These are phyloP conservation scores for Sebastes variabilis DNA, from an alignment of 2,797 vertebrate species.

Conservation along the genomic window DNA sequence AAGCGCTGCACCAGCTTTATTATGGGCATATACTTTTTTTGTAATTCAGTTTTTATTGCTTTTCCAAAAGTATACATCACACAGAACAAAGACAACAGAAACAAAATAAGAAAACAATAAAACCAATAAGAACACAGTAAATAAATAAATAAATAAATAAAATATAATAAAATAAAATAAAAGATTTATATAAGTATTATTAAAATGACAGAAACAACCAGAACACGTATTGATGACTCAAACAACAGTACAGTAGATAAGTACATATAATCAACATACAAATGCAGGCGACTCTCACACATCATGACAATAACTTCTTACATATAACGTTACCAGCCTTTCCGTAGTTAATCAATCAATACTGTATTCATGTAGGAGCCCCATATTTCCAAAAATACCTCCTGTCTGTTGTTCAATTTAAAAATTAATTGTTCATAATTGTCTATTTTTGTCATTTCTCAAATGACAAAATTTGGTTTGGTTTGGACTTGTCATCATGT, in stretches of 20 bases:
- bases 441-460: rapidly evolving
- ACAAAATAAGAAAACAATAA: too few species aligned
- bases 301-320: neutral
- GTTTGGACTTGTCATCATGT: neutral
- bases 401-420: neutral
- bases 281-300: too few species aligned
- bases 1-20: neutral
- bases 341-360: rapidly evolving
- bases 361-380: too few species aligned
- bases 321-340: neutral
- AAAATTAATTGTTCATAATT: neutral
- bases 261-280: neutral
- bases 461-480: too few species aligned
- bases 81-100: rapidly evolving
- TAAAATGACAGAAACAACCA: too few species aligned
- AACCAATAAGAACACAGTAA: too few species aligned
- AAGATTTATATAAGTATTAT: rapidly evolving
- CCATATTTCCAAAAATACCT: too few species aligned
- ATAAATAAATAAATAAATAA: too few species aligned
- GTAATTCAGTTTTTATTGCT: too few species aligned
- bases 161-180: too few species aligned
- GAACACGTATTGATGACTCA: rapidly evolving
- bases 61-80: too few species aligned
- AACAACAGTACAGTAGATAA: too few species aligned
- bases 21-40: neutral